A percentile compares a stretch with the other conserved stretches of the same genome.
These are phyloP conservation scores for Tragopan temminckii DNA, from an alignment of 2,797 vertebrate species.

Conservation along the genomic window DNA sequence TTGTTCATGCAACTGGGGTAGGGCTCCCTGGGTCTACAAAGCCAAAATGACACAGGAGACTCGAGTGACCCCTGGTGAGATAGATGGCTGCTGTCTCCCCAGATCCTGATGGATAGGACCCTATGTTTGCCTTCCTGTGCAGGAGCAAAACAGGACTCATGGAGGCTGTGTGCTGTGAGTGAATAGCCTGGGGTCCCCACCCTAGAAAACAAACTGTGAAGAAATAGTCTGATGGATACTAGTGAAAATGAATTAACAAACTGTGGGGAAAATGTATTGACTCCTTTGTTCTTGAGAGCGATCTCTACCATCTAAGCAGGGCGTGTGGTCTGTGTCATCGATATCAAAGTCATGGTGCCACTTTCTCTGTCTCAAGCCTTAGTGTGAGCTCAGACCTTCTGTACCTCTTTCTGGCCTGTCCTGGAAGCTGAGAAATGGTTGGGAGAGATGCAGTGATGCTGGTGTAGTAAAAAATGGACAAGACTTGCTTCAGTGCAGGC, in stretches of 20 bases:
- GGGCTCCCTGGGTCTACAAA: rapidly evolving
- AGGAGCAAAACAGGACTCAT: not conserved
- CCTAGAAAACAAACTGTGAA: not conserved
- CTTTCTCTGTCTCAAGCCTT: not conserved
- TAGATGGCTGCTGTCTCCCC: not conserved
- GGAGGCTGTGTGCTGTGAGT: not conserved
- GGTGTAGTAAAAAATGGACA: not conserved
- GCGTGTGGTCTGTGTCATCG: not conserved
- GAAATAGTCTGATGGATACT: not conserved
- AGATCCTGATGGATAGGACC: not conserved
- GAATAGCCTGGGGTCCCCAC: not conserved
- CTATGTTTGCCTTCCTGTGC: not conserved
- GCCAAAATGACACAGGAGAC: not conserved
- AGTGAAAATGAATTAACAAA: not conserved
- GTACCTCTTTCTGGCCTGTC: not conserved
- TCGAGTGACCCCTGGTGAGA: not conserved
- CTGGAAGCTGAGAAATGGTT: not conserved
- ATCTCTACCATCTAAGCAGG: not conserved
- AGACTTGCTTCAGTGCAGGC: not conserved
- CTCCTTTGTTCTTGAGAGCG: not conserved
- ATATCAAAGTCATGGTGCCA: rapidly evolving
- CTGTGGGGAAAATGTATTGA: rapidly evolving
- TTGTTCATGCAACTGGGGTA: rapidly evolving
- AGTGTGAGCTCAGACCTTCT: not conserved
- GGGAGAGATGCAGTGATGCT: not conserved